These are phyloP conservation scores for Zelleria hepariella DNA, from an alignment of 2,888 invertebrate genomes.

Conservation along the genomic window DNA sequence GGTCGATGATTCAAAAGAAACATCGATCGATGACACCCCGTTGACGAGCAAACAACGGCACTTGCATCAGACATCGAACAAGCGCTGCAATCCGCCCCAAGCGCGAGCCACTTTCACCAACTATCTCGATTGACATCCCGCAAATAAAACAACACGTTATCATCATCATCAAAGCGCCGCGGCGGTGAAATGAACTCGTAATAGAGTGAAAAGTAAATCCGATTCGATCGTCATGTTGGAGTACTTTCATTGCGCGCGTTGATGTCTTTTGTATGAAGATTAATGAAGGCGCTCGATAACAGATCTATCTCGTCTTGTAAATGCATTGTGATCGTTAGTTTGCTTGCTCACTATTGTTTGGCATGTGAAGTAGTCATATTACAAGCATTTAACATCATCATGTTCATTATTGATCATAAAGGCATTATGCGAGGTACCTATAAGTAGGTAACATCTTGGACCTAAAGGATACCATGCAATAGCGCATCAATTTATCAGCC, in stretches of 20 bases:
- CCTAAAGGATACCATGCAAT: no score
- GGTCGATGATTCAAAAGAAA: not conserved
- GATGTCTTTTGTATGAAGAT: conserved; percentile 1
- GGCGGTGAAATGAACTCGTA: not conserved
- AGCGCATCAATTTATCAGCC: no score
- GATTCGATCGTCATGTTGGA: not conserved
- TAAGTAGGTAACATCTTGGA: no score
- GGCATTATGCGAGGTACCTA: no score
- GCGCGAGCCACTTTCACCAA: not conserved
- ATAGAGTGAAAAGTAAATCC: not conserved
- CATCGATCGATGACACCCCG: not conserved
- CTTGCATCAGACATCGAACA: not conserved
- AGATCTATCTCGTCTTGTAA: no score
- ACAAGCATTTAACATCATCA: no score
- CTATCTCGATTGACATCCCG: not conserved
- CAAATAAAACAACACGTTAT: not conserved
- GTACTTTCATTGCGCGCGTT: not conserved
- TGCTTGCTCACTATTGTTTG: no score
- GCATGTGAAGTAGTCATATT: no score
- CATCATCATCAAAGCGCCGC: not conserved
- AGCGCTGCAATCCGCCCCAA: not conserved
- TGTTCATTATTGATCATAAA: no score
- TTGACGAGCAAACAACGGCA: not conserved
- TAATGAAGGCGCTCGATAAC: not conserved
- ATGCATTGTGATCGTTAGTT: no score